Conservation (phyloP, 2,888 invertebrate genomes). For the Scaeva pyrastri region DNA sequence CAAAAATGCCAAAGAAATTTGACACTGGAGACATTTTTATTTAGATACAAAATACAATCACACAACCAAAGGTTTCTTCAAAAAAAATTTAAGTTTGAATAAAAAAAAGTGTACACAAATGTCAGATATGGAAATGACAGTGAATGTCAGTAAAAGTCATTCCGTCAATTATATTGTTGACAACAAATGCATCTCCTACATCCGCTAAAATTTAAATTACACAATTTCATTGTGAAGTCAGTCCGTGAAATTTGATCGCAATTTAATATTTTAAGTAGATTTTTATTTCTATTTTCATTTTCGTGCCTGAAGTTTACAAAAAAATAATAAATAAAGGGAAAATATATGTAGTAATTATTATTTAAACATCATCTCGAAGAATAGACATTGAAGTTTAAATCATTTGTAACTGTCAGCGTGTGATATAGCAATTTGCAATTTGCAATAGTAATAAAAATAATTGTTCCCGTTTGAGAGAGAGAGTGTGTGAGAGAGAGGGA, state of each 20-base stretch:
- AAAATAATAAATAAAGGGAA: neutral
- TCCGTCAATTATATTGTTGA: neutral
- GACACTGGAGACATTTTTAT: no score
- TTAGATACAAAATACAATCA: no score
- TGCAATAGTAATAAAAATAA: neutral
- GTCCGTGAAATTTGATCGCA: constrained; percentile 18
- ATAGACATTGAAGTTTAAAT: neutral
- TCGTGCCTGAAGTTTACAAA: constrained; percentile 10
- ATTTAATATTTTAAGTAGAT: constrained; percentile 13
- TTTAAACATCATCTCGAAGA: neutral
- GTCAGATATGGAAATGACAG: constrained; percentile 1
- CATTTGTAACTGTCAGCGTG: constrained; percentile 19
- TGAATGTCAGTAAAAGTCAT: constrained; percentile 11
- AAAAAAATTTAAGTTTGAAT: no score
- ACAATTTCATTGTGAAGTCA: constrained; percentile 17
- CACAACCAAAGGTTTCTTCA: no score
- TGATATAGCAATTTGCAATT: constrained; percentile 22
- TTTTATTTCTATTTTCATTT: neutral
- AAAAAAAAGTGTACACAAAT: neutral
- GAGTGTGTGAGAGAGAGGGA: no score
- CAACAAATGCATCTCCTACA: constrained; percentile 14
- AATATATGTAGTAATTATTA: constrained; percentile 11
- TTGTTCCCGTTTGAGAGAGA: constrained; percentile 1
- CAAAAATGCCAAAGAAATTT: neutral
- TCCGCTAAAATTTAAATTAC: neutral